Evolutionary conservation across 2,797 vertebrate genomes (phyloP), one percentile per base, ranked within the genome.

Genomic region (Notolabrus celidotus): DNA sequence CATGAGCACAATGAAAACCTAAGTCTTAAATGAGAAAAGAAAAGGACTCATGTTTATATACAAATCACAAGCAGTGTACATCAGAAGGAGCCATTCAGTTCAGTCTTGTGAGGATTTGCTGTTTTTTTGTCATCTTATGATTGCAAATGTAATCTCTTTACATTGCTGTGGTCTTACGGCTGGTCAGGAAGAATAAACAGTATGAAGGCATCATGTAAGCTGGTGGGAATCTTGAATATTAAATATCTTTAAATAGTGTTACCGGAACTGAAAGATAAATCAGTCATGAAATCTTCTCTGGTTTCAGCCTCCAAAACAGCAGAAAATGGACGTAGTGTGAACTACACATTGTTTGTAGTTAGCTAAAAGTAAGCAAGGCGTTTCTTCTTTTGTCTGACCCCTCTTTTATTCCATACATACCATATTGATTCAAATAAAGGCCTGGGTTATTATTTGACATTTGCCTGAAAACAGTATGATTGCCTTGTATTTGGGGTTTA

Each of bases 1-100:
- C 27, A 22, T 20, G 27, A 64, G 4, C 46, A 53, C 43, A 55
- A 20, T 23, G 22, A 43, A 43, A 71, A 57, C 1, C 20, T 12
- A 41, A 15, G 15, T 50, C 10, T 43, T 42, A 2, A 50, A 47
- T 52, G 22, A 42, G 52, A 47, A 46, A 9, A 41, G 31, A 49
- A 76, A 41, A 53, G 20, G 27, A 51, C 15, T 14, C n/a, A 9
- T 17, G 20, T 67, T 56, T 16, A 5, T 55, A 20, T 33, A 16
- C 31, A 19, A 29, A 52, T 46, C 43, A 19, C 34, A 36, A 19
- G 0, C 19, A 0, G 3, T 16, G 9, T 10, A 42, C 6, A 20
- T 36, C 2, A 53, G 11, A 47, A 1, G 4, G 38, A 31, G 27
- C 5, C 17, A 9, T 36, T 36, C 19, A 25, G 49, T 51, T n/a